Conservation (phyloP, 2,113 vertebrate genomes). For the Bos javanicus region DNA sequence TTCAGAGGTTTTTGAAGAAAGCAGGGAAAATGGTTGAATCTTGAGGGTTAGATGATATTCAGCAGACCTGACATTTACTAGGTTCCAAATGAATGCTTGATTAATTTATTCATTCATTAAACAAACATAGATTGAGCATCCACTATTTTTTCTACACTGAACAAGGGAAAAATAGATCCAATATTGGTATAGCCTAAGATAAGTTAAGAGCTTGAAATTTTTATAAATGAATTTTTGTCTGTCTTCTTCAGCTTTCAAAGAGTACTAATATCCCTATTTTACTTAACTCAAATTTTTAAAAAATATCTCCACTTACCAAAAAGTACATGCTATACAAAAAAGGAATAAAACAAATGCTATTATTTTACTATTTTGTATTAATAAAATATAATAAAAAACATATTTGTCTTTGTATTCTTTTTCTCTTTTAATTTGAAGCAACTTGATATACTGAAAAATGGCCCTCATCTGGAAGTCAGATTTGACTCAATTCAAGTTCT, state of each 20-base stretch:
- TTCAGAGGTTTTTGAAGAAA: not conserved
- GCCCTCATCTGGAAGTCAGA: not conserved
- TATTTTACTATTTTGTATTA: not conserved
- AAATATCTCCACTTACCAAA: not conserved
- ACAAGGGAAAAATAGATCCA: not conserved
- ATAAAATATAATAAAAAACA: not conserved
- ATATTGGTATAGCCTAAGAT: not conserved
- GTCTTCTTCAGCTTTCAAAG: conserved; percentile 22
- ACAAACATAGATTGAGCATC: not conserved
- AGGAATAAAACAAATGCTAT: not conserved
- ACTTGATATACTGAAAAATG: not conserved
- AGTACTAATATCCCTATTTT: not conserved
- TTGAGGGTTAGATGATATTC: not conserved
- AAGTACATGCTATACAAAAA: not conserved
- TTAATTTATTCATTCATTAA: conserved; percentile 16
- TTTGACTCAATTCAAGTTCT: not conserved
- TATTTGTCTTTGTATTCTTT: not conserved
- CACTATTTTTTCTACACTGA: not conserved
- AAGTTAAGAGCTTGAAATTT: not conserved
- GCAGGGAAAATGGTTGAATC: not conserved
- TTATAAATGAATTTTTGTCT: not conserved
- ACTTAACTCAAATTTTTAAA: not conserved
- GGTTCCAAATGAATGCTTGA: not conserved
- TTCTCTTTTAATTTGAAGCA: not conserved
- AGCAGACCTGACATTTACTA: not conserved